A percentile compares a stretch with the other conserved stretches of the same genome.
phyloP scores from a whole-genome alignment of 1,140 invertebrate species.

The Paraescarpia echinospica region DNA sequence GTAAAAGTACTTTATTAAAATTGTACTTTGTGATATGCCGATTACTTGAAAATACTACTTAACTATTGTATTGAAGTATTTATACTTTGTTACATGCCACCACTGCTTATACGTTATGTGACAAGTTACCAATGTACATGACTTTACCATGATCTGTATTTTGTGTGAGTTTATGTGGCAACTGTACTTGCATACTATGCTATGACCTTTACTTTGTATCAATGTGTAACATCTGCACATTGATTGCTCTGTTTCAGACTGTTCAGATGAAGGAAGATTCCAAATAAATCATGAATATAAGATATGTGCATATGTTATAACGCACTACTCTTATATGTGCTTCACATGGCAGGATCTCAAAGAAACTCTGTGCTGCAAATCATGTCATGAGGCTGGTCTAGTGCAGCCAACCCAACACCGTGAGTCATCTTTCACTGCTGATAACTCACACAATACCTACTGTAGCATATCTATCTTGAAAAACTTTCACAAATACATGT shows the following conservation, averaged over 20 bases:
- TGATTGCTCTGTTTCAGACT: neutral
- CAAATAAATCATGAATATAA: neutral
- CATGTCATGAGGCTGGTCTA: neutral
- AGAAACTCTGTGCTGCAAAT: neutral
- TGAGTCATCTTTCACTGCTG: neutral
- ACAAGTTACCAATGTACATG: too few species aligned
- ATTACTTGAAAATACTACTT: too few species aligned
- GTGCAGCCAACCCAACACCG: neutral
- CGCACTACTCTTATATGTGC: neutral
- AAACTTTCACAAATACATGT: neutral
- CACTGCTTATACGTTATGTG: too few species aligned
- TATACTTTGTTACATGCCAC: too few species aligned
- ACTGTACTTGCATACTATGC: too few species aligned
- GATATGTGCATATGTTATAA: neutral
- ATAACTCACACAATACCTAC: neutral
- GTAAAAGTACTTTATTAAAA: too few species aligned
- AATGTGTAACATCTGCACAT: neutral
- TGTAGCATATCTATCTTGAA: neutral
- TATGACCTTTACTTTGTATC: too few species aligned
- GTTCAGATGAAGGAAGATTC: neutral
- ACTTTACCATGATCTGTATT: too few species aligned
- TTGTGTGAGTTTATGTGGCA: too few species aligned
- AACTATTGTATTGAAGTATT: too few species aligned
- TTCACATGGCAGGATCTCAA: neutral
- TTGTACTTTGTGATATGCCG: too few species aligned